A percentile compares a stretch with the other conserved stretches of the same genome.
These are phyloP conservation scores for Sinosuthora webbiana DNA, from an alignment of 2,113 vertebrate genomes.

Conservation along the genomic window DNA sequence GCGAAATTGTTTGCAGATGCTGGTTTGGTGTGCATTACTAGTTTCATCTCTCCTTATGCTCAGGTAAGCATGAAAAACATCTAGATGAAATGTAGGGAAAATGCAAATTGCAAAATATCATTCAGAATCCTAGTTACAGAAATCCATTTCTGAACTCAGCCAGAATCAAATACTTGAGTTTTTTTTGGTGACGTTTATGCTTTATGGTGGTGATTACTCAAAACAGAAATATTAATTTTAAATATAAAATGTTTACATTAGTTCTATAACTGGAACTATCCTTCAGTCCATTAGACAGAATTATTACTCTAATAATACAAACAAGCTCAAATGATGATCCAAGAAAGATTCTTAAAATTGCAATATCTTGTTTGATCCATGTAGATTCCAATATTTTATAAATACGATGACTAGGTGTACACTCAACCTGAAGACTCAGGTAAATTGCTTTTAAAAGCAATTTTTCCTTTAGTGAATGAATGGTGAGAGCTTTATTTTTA, in stretches of 20 bases:
- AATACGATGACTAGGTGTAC: background rate
- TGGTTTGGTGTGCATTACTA: constrained; percentile 93
- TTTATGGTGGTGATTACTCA: background rate
- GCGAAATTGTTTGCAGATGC: constrained; percentile 96
- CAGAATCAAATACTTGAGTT: background rate
- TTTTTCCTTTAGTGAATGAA: background rate
- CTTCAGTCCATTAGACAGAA: background rate
- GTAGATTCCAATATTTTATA: background rate
- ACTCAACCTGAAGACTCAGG: background rate
- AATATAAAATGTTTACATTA: background rate
- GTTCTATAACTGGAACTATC: background rate
- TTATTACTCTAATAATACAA: background rate
- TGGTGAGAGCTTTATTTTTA: background rate
- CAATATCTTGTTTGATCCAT: background rate
- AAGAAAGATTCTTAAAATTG: background rate
- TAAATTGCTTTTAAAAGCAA: background rate
- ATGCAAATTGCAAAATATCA: background rate
- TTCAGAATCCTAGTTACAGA: background rate
- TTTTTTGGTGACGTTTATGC: background rate
- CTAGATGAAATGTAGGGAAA: background rate
- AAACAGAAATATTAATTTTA: background rate
- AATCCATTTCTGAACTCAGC: background rate
- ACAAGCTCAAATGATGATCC: background rate
- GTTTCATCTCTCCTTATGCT: constrained; percentile 95
- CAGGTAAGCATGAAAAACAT: constrained; percentile 74